These are phyloP conservation scores for Heliconius hortense DNA, from an alignment of 2,888 invertebrate genomes.

Conservation along the genomic window DNA sequence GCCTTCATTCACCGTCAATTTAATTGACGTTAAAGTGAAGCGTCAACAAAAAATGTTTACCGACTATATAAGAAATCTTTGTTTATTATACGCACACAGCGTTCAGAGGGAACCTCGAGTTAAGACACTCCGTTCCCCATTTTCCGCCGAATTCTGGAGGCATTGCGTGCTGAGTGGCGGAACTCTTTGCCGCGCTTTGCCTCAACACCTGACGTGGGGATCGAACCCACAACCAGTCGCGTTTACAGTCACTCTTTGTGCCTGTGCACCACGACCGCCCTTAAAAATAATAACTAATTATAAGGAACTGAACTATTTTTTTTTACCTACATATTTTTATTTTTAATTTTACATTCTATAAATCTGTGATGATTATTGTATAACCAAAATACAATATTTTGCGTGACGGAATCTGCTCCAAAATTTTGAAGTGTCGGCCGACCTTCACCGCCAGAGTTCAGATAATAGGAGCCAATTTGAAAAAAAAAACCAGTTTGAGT, in stretches of 20 bases:
- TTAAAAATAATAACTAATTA: too few relatives aligned
- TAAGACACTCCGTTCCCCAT: too few relatives aligned
- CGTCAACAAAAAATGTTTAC: conserved; percentile 5
- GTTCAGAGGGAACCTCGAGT: too few relatives aligned
- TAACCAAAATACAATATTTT: conserved; percentile 69
- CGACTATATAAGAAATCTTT: not conserved
- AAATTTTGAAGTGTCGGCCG: conserved; percentile 70
- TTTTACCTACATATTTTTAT: not conserved
- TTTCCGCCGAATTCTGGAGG: too few relatives aligned
- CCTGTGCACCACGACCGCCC: too few relatives aligned
- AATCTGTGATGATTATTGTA: conserved; percentile 2
- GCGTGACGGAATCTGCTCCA: conserved; percentile 78
- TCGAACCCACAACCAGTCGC: too few relatives aligned
- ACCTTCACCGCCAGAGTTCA: conserved; percentile 73
- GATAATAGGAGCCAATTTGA: conserved; percentile 80
- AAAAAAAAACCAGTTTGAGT: conserved; percentile 70
- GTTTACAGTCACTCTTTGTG: too few relatives aligned
- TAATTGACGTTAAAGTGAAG: conserved; percentile 25
- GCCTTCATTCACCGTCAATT: conserved; percentile 56
- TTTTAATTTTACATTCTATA: not conserved
- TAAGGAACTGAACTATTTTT: not conserved
- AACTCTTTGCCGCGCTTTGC: too few relatives aligned
- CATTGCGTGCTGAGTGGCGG: too few relatives aligned
- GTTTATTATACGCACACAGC: too few relatives aligned
- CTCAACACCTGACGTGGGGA: too few relatives aligned